Conservation (phyloP, 2,797 vertebrate species). For the Streptopelia turtur region DNA sequence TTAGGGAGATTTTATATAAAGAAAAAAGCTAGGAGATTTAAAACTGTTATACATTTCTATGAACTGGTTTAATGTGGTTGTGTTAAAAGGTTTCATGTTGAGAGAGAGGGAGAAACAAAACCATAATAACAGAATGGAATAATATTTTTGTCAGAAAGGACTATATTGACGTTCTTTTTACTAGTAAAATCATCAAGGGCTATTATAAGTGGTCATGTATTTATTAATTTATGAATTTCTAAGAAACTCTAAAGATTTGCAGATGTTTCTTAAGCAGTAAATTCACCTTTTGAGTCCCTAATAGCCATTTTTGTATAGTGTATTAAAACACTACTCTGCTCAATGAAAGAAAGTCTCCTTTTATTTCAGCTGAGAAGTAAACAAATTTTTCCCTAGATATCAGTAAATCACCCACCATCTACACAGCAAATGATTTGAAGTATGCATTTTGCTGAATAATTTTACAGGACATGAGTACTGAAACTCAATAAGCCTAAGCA, state of each 20-base stretch:
- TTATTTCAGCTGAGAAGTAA: neutral
- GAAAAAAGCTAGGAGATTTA: neutral
- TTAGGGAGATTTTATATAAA: neutral
- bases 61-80: neutral
- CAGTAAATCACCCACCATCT: neutral
- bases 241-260: neutral
- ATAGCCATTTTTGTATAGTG: neutral
- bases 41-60: neutral
- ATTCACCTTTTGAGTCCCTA: neutral
- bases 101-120: neutral
- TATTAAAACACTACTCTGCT: neutral
- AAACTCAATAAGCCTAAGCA: neutral
- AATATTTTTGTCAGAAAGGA: neutral
- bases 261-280: neutral
- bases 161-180: neutral
- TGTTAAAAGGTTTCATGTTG: conserved; percentile 29
- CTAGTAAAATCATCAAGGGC: neutral
- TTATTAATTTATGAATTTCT: neutral
- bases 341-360: neutral
- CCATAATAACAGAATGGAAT: neutral
- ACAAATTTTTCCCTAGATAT: neutral
- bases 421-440: neutral
- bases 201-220: neutral
- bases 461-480: neutral
- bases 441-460: neutral